Evolutionary conservation across 2,888 invertebrate genomes (phyloP), one percentile per base, ranked within the genome.

Genomic region (Cheilosia urbana): DNA sequence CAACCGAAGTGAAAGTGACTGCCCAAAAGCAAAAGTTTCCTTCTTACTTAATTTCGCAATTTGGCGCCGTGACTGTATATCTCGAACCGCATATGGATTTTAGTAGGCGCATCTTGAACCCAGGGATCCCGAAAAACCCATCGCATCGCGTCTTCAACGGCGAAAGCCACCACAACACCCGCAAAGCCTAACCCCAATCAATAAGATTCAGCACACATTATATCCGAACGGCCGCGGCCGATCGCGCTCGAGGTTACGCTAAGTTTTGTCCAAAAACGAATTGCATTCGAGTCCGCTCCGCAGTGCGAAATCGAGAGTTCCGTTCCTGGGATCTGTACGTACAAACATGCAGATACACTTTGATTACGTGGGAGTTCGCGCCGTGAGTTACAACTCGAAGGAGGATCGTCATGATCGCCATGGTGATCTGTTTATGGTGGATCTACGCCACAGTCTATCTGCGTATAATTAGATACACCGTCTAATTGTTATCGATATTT

Each of bases 401-500:
- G 76, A 60, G 71, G 55, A 71, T 47, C 47, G 27, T 45, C 34
- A 45, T 53, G 47, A 24, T 34, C 30, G 30, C 47, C 27, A 19
- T 57, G 37, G 55, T 85, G 81, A 85, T 85, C 76, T 81, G 81
- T 72, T 85, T 85, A 85, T 80, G 71, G 85, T 30, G 27, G 45
- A 81, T 84, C 72, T 62, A 65, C 53, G 62, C 66, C 55, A 49
- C 60, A 45, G 9, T 37, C 42, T 72, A 81, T 85, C 81, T 76
- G 85, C 76, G 71, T 85, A 76, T 76, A 81, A 80, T 85, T 85
- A 85, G 75, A 76, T 85, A 72, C 42, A 42, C 71, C 60, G 66
- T 85, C 85, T 85, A 81, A 85, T 85, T 85, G 81, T 85, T 85
- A 85, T 85, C 80, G 71, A 76, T 80, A 76, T 81, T 85, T 77